A percentile compares a stretch with the other conserved stretches of the same genome.
Evolutionary conservation across 1,140 invertebrate species (phyloP).

Genomic region (Palaemon carinicauda): DNA sequence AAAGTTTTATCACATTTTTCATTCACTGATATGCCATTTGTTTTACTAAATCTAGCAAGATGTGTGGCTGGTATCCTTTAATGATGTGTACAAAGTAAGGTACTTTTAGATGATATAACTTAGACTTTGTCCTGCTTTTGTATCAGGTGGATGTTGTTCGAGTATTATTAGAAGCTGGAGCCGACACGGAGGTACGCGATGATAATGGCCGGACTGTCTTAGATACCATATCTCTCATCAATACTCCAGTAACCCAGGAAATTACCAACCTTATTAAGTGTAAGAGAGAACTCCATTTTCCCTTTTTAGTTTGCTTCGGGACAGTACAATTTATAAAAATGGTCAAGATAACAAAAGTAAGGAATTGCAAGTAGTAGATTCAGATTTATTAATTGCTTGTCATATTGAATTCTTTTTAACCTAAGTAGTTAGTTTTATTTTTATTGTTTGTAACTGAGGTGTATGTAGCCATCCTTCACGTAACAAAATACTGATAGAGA

Average conservation of each 20-base stretch:
- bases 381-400: slow-evolving; percentile 60
- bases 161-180: slow-evolving; percentile 81
- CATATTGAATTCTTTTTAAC: neutral
- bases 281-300: slow-evolving; percentile 64
- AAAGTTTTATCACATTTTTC: too few relatives aligned
- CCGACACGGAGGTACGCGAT: slow-evolving; percentile 82
- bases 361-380: too few relatives aligned
- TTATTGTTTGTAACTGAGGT: too few relatives aligned
- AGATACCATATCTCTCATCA: slow-evolving; percentile 86
- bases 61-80: too few relatives aligned
- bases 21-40: too few relatives aligned
- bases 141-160: slow-evolving; percentile 79
- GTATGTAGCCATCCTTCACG: too few relatives aligned
- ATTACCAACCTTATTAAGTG: slow-evolving; percentile 86
- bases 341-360: too few relatives aligned
- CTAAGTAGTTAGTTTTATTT: too few relatives aligned
- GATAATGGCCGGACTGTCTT: slow-evolving; percentile 83
- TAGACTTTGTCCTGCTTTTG: neutral
- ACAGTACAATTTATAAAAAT: neutral
- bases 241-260: slow-evolving; percentile 85
- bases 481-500: too few relatives aligned
- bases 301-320: neutral
- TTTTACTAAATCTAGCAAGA: too few relatives aligned
- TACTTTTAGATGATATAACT: too few relatives aligned
- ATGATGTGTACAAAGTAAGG: too few relatives aligned